Percentiles rank a stretch among this genome's conserved stretches.
phyloP scores from a whole-genome alignment of 2,113 vertebrate genomes.

The Pristiophorus japonicus region DNA sequence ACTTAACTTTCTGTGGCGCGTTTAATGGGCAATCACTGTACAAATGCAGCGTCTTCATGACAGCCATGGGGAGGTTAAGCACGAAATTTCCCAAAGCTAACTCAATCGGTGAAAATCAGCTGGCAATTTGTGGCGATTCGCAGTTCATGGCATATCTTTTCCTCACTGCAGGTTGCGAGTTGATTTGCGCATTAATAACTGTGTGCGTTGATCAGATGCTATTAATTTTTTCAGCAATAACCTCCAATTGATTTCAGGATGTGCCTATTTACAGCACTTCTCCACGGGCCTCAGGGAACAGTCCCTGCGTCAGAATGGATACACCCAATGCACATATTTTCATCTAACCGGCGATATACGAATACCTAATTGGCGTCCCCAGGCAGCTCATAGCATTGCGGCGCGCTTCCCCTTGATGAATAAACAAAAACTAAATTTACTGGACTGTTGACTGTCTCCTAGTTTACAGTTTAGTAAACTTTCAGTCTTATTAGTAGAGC shows the following conservation, averaged over 20 bases:
- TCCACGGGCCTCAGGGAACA: background rate
- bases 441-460: background rate
- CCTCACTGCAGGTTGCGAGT: background rate
- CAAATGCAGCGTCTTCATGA: background rate
- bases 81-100: too few species aligned
- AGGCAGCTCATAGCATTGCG: background rate
- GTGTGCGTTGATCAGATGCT: background rate
- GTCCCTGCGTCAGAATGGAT: too few species aligned
- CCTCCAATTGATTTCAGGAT: background rate
- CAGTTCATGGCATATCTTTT: background rate
- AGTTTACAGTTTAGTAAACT: background rate
- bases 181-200: background rate
- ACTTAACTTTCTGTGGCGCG: background rate
- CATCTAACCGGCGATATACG: too few species aligned
- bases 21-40: background rate
- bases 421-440: background rate
- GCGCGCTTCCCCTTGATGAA: background rate
- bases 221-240: background rate
- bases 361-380: too few species aligned
- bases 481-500: too few species aligned
- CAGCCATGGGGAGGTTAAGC: background rate
- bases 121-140: background rate
- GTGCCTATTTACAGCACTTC: background rate
- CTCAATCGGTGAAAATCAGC: background rate
- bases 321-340: too few species aligned